Base-by-base conservation (phyloP, 2,797 vertebrate species). In the Enteromius afrohamiltoni region DNA sequence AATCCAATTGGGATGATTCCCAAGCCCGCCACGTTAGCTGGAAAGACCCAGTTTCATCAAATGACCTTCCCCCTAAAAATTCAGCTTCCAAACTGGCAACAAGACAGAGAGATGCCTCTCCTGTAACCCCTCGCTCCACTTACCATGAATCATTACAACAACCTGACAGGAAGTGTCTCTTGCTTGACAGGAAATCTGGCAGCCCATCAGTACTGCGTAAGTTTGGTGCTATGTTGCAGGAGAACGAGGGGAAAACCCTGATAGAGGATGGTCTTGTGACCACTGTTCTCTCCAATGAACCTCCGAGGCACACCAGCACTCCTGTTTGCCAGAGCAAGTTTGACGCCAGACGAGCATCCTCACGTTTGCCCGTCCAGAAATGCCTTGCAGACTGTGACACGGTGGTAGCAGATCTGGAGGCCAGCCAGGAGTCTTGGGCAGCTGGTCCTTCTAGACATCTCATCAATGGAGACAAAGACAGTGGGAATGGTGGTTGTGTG, bases 261-360 rank as follows among this genome's bases (percentile, higher is more conserved):
- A 95, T 92, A 19, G 91, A 94, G 68, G 90, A 91, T 14, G 91
- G 92, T n/a, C 84, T 91, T 19, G 89, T 94, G 89, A 92, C 93
- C 87, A 92, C 91, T 53, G 90, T 93, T 81, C 85, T 87, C 73
- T 81, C 91, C 68, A 83, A 81, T 14, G 91, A 93, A 81, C 77
- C 87, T 87, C 77, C 53, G 5, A 93, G 93, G 79, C 91, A 89
- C 73, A 85, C 87, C 69, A 91, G 86, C 85, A 83, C 85, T 26
- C 92, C 91, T 8, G 86, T 91, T 92, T 95, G 94, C 92, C 95
- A 95, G 84, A 94, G 93, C 88, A 95, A 93, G 87, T 76, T 90
- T 78, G 93, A 92, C 29, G 89, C 88, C 87, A 67, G 89, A 87
- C 92, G 89, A 87, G 73, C 85, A 77, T 90, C 91, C 40, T 31